phyloP scores from a whole-genome alignment of 2,113 vertebrate species.

The Oxyruncus cristatus region DNA sequence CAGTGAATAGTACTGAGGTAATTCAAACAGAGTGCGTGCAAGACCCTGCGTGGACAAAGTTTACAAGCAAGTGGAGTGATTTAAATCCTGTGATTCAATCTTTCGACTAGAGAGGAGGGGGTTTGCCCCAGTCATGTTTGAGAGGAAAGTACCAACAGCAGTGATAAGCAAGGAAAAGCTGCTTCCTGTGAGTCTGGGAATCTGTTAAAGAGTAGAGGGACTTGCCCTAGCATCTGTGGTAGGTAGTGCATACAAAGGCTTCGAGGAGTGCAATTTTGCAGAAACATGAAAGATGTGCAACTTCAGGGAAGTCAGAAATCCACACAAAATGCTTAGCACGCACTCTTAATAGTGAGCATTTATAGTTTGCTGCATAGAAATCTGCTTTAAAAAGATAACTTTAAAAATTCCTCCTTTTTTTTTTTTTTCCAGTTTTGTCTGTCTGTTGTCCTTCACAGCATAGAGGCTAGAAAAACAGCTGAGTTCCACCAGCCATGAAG shows the following conservation, averaged over 20 bases:
- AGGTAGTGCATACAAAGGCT: not conserved
- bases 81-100: not conserved
- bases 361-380: not conserved
- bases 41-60: rapidly evolving
- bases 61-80: not conserved
- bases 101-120: not conserved
- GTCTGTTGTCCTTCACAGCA: not conserved
- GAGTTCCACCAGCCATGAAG: not conserved
- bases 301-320: not conserved
- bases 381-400: not conserved
- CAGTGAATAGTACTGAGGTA: rapidly evolving
- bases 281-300: not conserved
- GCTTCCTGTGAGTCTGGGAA: not conserved
- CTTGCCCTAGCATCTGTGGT: not conserved
- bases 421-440: not conserved
- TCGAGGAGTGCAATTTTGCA: rapidly evolving
- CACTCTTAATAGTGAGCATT: rapidly evolving
- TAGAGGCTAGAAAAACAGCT: not conserved
- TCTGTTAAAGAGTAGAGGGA: too few species aligned
- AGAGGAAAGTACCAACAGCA: not conserved
- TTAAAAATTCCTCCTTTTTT: not conserved
- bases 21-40: rapidly evolving
- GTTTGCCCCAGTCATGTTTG: rapidly evolving
- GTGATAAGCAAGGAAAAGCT: not conserved
- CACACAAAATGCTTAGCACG: not conserved